These are phyloP conservation scores for Meriones psammophilus DNA, from an alignment of 2,797 vertebrate species.

Conservation along the genomic window DNA sequence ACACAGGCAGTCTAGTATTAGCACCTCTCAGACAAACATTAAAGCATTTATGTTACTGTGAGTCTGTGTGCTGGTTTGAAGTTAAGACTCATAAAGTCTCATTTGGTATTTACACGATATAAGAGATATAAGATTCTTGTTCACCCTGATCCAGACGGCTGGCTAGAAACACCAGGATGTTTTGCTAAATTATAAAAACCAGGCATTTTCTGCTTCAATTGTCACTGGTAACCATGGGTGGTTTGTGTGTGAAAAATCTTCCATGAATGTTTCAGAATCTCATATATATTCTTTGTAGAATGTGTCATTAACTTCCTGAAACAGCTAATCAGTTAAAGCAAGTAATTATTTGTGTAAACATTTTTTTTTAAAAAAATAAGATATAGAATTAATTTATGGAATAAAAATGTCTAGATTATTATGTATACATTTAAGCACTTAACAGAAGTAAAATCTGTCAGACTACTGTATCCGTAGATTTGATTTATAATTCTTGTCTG, in stretches of 20 bases:
- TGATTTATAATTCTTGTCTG: constrained; percentile 37
- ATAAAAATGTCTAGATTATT: constrained; percentile 55
- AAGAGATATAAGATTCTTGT: background rate
- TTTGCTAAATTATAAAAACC: background rate
- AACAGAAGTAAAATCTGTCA: constrained; percentile 3
- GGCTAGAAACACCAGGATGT: background rate
- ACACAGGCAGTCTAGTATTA: constrained; percentile 14
- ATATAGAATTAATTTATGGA: background rate
- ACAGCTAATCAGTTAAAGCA: background rate
- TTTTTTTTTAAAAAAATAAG: background rate
- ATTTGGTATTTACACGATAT: constrained; percentile 18
- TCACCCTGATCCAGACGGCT: background rate
- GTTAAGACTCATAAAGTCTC: background rate
- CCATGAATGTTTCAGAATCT: background rate
- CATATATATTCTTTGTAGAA: background rate
- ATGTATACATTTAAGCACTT: background rate
- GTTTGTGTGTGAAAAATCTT: background rate
- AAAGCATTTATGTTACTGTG: background rate
- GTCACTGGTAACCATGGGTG: background rate
- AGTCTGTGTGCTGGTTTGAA: background rate
- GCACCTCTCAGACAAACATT: background rate
- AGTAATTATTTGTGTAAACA: background rate
- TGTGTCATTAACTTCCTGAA: background rate
- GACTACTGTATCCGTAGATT: background rate
- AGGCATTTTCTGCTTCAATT: background rate